Evolutionary conservation across 2,797 vertebrate species (phyloP).

Genomic region (Microctenopoma lineatum): DNA sequence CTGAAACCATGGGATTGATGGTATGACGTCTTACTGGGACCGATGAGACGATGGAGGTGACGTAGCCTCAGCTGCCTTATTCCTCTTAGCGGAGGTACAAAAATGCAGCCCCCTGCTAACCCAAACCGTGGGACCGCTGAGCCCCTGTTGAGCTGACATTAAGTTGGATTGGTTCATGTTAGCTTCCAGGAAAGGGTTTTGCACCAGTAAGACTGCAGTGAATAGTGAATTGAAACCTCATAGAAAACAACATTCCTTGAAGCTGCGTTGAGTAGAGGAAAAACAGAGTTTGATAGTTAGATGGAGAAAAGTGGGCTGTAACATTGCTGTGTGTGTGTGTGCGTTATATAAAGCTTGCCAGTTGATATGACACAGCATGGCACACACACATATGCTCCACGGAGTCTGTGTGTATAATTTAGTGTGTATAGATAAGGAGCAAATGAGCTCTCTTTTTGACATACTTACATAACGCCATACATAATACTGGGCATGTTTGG

Average conservation of each 20-base stretch:
- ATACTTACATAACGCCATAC: conserved; percentile 72
- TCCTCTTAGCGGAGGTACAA: conserved; percentile 55
- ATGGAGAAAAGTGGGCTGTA: conserved; percentile 63
- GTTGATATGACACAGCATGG: conserved; percentile 63
- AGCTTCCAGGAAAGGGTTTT: conserved; percentile 75
- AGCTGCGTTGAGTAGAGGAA: conserved; percentile 49
- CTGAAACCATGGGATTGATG: conserved; percentile 58
- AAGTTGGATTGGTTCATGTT: conserved; percentile 70
- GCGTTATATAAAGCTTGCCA: conserved; percentile 58
- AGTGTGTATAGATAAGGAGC: conserved; percentile 62
- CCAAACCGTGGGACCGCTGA: conserved; percentile 58
- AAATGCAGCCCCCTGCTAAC: conserved; percentile 57
- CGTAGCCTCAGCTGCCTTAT: conserved; percentile 59
- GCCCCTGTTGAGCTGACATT: conserved; percentile 68
- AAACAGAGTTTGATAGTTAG: conserved; percentile 61
- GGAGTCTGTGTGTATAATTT: conserved; percentile 51
- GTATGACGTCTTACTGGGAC: conserved; percentile 53
- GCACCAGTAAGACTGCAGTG: conserved; percentile 68
- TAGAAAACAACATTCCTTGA: conserved; percentile 75
- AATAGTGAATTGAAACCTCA: conserved; percentile 77
- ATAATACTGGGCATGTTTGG: conserved; percentile 69
- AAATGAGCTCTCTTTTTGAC: conserved; percentile 65
- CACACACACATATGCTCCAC: conserved; percentile 30
- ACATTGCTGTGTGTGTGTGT: conserved; percentile 49
- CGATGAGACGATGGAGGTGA: conserved; percentile 44